Conservation (phyloP, 64 coral and sea anemone genomes). For the Actinia equina region DNA sequence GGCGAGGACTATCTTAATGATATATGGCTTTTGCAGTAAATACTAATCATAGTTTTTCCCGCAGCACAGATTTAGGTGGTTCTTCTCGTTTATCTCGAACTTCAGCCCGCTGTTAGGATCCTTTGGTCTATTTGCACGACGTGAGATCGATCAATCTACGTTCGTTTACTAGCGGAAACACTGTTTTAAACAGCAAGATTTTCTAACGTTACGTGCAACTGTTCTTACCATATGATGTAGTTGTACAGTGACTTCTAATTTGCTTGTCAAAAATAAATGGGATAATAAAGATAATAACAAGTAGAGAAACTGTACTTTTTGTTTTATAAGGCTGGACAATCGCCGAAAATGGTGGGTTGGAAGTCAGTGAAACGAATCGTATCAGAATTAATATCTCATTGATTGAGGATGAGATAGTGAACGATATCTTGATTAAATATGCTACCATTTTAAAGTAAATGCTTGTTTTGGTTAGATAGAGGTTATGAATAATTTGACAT, state of each 20-base stretch:
- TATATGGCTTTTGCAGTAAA: background rate
- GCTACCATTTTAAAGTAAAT: background rate
- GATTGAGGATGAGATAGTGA: background rate
- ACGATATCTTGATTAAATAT: background rate
- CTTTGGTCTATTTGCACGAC: conserved; percentile 12
- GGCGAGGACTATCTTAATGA: background rate
- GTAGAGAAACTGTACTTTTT: background rate
- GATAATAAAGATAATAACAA: background rate
- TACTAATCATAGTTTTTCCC: background rate
- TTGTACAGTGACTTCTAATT: background rate
- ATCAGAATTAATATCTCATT: background rate
- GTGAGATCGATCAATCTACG: background rate
- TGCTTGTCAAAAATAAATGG: background rate
- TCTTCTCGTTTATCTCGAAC: background rate
- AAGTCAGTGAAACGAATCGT: background rate
- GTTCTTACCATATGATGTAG: background rate
- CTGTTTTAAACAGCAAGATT: background rate
- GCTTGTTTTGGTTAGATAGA: background rate
- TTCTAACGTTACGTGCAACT: background rate
- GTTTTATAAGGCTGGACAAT: background rate
- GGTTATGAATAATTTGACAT: background rate
- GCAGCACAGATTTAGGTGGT: background rate
- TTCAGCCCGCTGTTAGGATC: background rate
- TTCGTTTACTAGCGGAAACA: too few species aligned
- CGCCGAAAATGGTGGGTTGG: background rate